These are phyloP conservation scores for Platysternon megacephalum DNA, from an alignment of 2,113 vertebrate species.

Conservation along the genomic window DNA sequence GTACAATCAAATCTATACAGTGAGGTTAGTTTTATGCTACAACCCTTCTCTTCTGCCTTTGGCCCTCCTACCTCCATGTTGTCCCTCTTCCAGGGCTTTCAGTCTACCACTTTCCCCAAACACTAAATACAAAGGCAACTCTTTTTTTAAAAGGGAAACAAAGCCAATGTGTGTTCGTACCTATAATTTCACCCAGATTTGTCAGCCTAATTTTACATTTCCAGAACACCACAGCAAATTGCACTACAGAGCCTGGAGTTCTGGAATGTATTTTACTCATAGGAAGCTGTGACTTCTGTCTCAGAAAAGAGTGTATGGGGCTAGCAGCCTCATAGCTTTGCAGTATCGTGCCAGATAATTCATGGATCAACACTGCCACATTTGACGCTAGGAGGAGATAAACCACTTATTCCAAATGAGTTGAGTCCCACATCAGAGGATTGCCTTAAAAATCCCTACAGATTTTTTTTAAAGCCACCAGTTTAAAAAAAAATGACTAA, in stretches of 20 bases:
- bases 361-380: background rate
- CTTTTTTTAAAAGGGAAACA: constrained; percentile 24
- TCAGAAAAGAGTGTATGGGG: accelerated
- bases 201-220: background rate
- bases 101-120: background rate
- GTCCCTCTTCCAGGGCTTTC: background rate
- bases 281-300: background rate
- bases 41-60: background rate
- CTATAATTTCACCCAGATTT: background rate
- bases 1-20: background rate
- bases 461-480: background rate
- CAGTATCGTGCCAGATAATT: accelerated
- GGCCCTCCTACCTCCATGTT: background rate
- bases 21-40: background rate
- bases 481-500: background rate
- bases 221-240: background rate
- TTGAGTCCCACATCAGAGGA: background rate
- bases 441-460: background rate
- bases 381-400: background rate
- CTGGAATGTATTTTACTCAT: background rate
- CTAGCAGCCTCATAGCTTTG: background rate
- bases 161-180: background rate
- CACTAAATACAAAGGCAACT: background rate
- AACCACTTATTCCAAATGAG: background rate
- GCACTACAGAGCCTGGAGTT: background rate